Conservation (phyloP, 2,888 invertebrate genomes). For the Stictocephala bisonia region DNA sequence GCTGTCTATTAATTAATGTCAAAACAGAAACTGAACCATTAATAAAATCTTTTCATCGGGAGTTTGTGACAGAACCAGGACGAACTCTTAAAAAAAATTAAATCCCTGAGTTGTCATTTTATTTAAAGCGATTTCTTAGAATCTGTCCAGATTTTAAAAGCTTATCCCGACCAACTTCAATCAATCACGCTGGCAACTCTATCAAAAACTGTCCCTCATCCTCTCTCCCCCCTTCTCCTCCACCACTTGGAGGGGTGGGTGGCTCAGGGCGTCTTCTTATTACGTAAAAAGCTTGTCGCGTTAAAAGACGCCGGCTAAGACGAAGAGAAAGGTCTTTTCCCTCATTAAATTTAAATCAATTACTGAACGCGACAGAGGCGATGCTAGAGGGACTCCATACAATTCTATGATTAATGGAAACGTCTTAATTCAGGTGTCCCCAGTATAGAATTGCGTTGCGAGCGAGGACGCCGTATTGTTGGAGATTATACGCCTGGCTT, state of each 20-base stretch:
- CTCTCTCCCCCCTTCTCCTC: neutral
- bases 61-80: conserved; percentile 24
- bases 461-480: too few relatives aligned
- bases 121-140: conserved; percentile 39
- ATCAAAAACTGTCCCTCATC: conserved; percentile 50
- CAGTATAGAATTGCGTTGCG: too few relatives aligned
- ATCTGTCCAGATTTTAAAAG: conserved; percentile 30
- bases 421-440: conserved; percentile 40
- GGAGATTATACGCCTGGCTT: too few relatives aligned
- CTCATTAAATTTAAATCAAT: conserved; percentile 55
- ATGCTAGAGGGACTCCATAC: conserved; percentile 8
- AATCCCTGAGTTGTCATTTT: conserved; percentile 34
- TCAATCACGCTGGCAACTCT: conserved; percentile 53
- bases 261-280: conserved; percentile 21
- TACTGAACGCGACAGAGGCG: conserved; percentile 30
- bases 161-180: conserved; percentile 31
- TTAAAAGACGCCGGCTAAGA: conserved; percentile 41
- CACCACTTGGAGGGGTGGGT: neutral
- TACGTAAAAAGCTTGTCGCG: conserved; percentile 35
- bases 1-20: conserved; percentile 33
- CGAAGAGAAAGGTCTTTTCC: conserved; percentile 48
- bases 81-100: conserved; percentile 26
- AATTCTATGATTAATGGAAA: conserved; percentile 45
- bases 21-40: conserved; percentile 22
- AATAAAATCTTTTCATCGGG: conserved; percentile 34